Conservation (phyloP, 2,888 invertebrate species). For the Dexiosoma caninum region DNA sequence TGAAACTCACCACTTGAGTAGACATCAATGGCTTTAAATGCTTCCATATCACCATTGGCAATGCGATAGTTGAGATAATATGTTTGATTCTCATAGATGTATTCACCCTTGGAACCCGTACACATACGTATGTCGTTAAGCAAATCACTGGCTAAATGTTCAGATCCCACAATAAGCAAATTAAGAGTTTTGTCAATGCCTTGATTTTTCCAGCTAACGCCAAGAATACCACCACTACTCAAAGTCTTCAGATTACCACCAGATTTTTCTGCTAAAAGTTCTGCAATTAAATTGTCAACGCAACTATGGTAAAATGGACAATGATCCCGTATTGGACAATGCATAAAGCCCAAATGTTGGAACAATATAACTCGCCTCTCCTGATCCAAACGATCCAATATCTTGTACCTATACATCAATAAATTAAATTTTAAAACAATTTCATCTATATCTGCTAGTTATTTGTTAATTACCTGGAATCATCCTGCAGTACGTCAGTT, state of each 20-base stretch:
- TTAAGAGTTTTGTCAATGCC: conserved; percentile 81
- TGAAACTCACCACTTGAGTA: conserved; percentile 87
- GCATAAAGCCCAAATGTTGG: conserved; percentile 96
- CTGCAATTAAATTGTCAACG: conserved; percentile 87
- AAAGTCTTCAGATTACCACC: conserved; percentile 81
- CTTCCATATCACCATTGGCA: conserved; percentile 92
- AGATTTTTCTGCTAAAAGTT: conserved; percentile 74
- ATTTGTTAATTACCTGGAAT: conserved; percentile 85
- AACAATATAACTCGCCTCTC: conserved; percentile 96
- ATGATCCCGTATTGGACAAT: conserved; percentile 95
- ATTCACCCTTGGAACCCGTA: conserved; percentile 90
- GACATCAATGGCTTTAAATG: conserved; percentile 90
- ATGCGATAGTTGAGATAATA: conserved; percentile 91
- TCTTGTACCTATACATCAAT: conserved; percentile 85
- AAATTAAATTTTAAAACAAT: not conserved
- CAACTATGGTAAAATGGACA: conserved; percentile 93
- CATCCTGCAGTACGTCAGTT: conserved; percentile 92
- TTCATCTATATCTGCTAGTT: not conserved
- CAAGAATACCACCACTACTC: conserved; percentile 57
- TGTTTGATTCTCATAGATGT: conserved; percentile 86
- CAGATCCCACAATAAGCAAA: conserved; percentile 91
- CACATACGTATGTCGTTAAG: conserved; percentile 91
- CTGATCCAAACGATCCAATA: conserved; percentile 94
- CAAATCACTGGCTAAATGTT: conserved; percentile 91
- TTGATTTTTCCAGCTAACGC: conserved; percentile 70